Evolutionary conservation across 30 jellyfish, hydroid and myxozoan species (phyloP).

Genomic region (Hydractinia symbiolongicarpus): DNA sequence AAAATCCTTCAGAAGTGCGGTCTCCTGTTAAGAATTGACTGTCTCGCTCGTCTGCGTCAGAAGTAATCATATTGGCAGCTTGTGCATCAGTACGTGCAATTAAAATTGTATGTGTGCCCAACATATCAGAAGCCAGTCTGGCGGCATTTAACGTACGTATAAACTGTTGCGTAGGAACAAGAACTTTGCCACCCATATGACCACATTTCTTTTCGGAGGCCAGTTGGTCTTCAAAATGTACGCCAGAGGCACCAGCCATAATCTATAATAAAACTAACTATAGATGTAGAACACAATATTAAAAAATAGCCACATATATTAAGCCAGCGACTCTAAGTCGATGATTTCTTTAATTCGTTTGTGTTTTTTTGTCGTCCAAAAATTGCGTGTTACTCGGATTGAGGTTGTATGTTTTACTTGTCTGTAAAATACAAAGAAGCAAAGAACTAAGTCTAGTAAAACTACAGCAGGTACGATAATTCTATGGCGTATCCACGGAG

Average conservation of each 20-base stretch:
- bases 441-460: no score
- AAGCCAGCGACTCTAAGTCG: no score
- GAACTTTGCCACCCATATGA: slow-evolving; percentile 95
- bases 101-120: slow-evolving; percentile 60
- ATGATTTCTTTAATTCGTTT: no score
- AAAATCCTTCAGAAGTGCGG: slow-evolving; percentile 93
- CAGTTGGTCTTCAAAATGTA: slow-evolving; percentile 94
- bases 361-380: no score
- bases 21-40: slow-evolving; percentile 80
- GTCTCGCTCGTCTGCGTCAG: slow-evolving; percentile 77
- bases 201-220: slow-evolving; percentile 97
- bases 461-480: no score
- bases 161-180: slow-evolving; percentile 91
- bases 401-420: no score
- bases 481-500: no score
- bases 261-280: slow-evolving; percentile 34
- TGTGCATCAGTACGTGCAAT: slow-evolving; percentile 96
- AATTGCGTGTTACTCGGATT: no score
- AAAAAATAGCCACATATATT: no score
- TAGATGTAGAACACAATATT: no score
- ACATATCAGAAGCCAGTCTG: slow-evolving; percentile 81
- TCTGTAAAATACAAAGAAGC: no score
- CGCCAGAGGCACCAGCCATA: slow-evolving; percentile 95
- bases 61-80: slow-evolving; percentile 87
- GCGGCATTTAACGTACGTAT: slow-evolving; percentile 94